Conservation (phyloP, 1,140 invertebrate genomes). For the Helicoverpa armigera region DNA sequence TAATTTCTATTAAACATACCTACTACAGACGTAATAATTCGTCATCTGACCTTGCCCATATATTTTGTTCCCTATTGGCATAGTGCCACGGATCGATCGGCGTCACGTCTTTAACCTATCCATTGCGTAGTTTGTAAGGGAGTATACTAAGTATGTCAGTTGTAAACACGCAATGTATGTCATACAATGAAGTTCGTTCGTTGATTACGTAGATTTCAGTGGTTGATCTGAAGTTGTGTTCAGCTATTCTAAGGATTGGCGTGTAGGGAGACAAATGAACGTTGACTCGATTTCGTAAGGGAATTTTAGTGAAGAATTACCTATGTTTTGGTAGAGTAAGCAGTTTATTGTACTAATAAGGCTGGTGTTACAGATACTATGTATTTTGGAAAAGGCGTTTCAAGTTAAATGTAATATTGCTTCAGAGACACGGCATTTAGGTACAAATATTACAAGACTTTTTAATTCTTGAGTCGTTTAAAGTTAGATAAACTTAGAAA, state of each 20-base stretch:
- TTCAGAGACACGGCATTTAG: too few relatives aligned
- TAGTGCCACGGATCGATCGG: conserved; percentile 56
- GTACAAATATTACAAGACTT: too few relatives aligned
- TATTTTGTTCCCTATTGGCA: conserved; percentile 69
- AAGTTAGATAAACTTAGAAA: too few relatives aligned
- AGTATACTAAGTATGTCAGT: not conserved
- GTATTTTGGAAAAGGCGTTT: too few relatives aligned
- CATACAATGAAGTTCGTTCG: conserved; percentile 33
- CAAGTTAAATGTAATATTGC: too few relatives aligned
- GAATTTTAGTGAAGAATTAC: too few relatives aligned
- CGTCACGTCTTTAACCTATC: not conserved
- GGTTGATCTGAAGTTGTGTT: conserved; percentile 42
- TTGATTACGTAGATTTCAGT: conserved; percentile 43
- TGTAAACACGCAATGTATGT: conserved; percentile 7
- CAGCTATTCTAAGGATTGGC: conserved; percentile 7
- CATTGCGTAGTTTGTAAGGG: not conserved
- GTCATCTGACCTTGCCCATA: conserved; percentile 34
- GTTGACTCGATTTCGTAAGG: too few relatives aligned
- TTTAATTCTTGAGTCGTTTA: too few relatives aligned
- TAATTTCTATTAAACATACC: not conserved
- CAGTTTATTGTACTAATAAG: too few relatives aligned
- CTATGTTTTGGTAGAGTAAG: too few relatives aligned
- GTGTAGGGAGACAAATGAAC: not conserved
- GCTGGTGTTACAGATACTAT: too few relatives aligned
- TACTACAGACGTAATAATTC: not conserved